Evolutionary conservation across 2,888 invertebrate species (phyloP).

Genomic region (Cryptophagus acutangulus): DNA sequence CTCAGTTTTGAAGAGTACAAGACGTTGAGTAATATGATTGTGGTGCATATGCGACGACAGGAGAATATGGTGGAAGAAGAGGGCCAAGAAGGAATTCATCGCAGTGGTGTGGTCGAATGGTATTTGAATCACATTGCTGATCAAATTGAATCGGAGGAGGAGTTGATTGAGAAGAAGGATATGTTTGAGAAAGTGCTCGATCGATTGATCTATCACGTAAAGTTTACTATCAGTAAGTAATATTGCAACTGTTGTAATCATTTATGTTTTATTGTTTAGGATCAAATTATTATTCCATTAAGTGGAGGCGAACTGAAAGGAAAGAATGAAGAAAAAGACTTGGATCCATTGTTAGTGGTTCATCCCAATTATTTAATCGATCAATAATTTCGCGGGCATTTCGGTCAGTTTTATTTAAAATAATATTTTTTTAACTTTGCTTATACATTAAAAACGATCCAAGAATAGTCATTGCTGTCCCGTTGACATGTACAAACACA

Average conservation of each 20-base stretch:
- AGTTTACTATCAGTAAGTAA: constrained; percentile 31
- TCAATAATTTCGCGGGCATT: constrained; percentile 32
- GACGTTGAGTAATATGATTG: constrained; percentile 83
- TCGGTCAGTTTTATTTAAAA: too few species aligned
- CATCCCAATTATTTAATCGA: constrained; percentile 95
- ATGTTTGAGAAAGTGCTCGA: constrained; percentile 93
- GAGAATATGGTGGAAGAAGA: constrained; percentile 65
- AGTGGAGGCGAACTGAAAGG: constrained; percentile 52
- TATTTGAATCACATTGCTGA: constrained; percentile 83
- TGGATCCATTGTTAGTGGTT: constrained; percentile 84
- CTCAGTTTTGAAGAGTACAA: constrained; percentile 93
- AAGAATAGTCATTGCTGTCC: too few species aligned
- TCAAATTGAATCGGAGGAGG: constrained; percentile 87
- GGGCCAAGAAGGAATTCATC: constrained; percentile 61
- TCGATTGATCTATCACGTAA: constrained; percentile 77
- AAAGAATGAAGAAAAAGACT: constrained; percentile 53
- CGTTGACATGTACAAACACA: too few species aligned
- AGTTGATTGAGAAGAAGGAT: constrained; percentile 80
- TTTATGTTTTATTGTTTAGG: constrained; percentile 51
- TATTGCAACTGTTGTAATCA: constrained; percentile 1
- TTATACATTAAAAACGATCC: too few species aligned
- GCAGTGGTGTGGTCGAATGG: constrained; percentile 87
- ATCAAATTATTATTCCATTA: constrained; percentile 77
- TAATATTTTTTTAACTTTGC: too few species aligned
- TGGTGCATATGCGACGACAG: constrained; percentile 81